These are phyloP conservation scores for Oryzias melastigma DNA, from an alignment of 2,113 vertebrate genomes.

Conservation along the genomic window DNA sequence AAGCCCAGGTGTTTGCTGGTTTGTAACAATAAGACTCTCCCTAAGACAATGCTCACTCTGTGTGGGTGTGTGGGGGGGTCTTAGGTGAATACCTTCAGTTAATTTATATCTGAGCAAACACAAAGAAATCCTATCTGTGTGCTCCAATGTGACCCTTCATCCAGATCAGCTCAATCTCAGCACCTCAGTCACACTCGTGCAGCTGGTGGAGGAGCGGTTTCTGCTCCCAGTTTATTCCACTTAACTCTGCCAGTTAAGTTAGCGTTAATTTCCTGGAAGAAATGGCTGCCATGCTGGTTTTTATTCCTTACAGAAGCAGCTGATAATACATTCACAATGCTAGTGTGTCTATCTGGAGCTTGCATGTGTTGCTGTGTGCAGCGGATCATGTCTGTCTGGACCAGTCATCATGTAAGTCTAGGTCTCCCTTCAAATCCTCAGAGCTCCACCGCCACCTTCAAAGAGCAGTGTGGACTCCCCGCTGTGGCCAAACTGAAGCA, in stretches of 20 bases:
- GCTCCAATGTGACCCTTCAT: too few relatives aligned
- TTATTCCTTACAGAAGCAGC: conserved; percentile 16
- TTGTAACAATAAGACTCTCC: conserved; percentile 43
- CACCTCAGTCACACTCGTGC: too few relatives aligned
- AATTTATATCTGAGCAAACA: too few relatives aligned
- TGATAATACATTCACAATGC: not conserved
- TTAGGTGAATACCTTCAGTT: too few relatives aligned
- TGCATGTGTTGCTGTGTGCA: not conserved
- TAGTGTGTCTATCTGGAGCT: conserved; percentile 1
- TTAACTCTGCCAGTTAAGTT: conserved; percentile 36
- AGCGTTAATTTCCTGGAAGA: conserved; percentile 44
- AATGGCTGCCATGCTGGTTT: conserved; percentile 49
- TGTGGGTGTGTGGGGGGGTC: not conserved
- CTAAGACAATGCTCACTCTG: conserved; percentile 28
- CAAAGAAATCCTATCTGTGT: too few relatives aligned
- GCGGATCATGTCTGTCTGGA: too few relatives aligned
- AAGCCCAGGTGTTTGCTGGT: conserved; percentile 63
- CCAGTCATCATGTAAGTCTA: too few relatives aligned
- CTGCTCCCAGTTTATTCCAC: conserved; percentile 29
- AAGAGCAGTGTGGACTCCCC: conserved; percentile 96
- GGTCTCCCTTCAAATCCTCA: conserved; percentile 47
- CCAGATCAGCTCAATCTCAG: too few relatives aligned
- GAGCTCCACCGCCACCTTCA: conserved; percentile 88
- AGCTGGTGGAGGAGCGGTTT: too few relatives aligned
- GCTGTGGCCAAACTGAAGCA: conserved; percentile 93